These are phyloP conservation scores for Condylura cristata DNA, from an alignment of 2,113 vertebrate genomes.

Conservation along the genomic window DNA sequence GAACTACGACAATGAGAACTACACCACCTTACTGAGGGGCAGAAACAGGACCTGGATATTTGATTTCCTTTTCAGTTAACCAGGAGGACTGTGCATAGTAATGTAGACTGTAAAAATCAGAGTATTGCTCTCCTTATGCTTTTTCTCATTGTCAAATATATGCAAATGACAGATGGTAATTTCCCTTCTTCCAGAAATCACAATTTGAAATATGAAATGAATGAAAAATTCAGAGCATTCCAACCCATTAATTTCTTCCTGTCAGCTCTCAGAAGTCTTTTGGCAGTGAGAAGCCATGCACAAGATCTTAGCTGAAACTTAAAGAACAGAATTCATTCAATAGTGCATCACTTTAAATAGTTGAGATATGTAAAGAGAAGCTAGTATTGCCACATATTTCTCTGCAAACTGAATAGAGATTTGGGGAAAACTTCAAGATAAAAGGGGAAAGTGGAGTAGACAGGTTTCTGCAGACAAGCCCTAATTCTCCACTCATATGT, in stretches of 20 bases:
- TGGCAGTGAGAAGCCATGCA: not conserved
- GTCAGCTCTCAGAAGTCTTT: not conserved
- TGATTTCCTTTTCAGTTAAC: slow-evolving; percentile 6
- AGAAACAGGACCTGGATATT: not conserved
- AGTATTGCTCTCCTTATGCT: not conserved
- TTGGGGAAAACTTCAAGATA: not conserved
- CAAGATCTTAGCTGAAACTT: not conserved
- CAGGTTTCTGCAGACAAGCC: not conserved
- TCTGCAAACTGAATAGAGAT: not conserved
- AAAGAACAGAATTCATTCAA: not conserved
- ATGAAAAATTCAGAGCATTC: too few species aligned
- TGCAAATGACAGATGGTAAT: not conserved
- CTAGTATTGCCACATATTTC: not conserved
- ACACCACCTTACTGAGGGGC: not conserved
- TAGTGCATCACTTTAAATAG: not conserved
- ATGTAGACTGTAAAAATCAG: not conserved
- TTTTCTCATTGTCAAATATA: not conserved
- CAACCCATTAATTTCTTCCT: not conserved
- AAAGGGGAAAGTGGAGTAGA: not conserved
- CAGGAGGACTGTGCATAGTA: not conserved
- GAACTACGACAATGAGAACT: not conserved
- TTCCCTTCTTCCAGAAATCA: not conserved
- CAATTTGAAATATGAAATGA: not conserved
- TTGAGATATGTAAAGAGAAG: slow-evolving; percentile 20
- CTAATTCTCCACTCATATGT: not conserved